A percentile compares a stretch with the other conserved stretches of the same genome.
phyloP scores from a whole-genome alignment of 2,888 invertebrate genomes.

The Axea sp. region DNA sequence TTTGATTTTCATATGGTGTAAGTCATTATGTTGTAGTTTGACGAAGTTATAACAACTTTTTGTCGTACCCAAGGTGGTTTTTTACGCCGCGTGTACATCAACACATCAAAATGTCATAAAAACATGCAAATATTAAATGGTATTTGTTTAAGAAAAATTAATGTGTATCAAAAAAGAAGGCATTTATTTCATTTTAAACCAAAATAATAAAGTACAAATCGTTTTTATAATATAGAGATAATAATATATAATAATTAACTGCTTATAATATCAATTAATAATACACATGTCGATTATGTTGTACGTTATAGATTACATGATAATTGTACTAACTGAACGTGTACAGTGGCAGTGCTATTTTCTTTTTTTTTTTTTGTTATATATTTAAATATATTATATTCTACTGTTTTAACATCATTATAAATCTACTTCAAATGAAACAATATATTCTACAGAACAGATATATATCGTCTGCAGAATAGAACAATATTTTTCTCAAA shows the following conservation, averaged over 20 bases:
- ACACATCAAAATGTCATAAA: too few relatives aligned
- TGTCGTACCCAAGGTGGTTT: too few relatives aligned
- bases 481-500: slow-evolving; percentile 56
- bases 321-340: slow-evolving; percentile 79
- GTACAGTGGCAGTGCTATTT: slow-evolving; percentile 77
- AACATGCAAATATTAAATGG: too few relatives aligned
- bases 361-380: too few relatives aligned
- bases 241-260: slow-evolving; percentile 77
- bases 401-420: slow-evolving; percentile 64
- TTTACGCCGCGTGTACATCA: too few relatives aligned
- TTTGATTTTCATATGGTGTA: too few relatives aligned
- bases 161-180: slow-evolving; percentile 75
- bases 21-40: too few relatives aligned
- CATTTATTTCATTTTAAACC: slow-evolving; percentile 78
- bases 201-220: slow-evolving; percentile 79
- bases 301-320: slow-evolving; percentile 72
- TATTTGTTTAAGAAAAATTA: slow-evolving; percentile 10
- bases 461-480: slow-evolving; percentile 46
- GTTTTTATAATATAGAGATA: slow-evolving; percentile 78
- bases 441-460: slow-evolving; percentile 55
- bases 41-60: too few relatives aligned
- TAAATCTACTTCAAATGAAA: slow-evolving; percentile 62
- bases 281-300: slow-evolving; percentile 69
- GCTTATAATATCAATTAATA: slow-evolving; percentile 78
- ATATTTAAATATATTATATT: slow-evolving; percentile 70